Evolutionary conservation across 2,113 vertebrate genomes (phyloP), one percentile per base, ranked within the genome.

Genomic region (Centropus bengalensis): DNA sequence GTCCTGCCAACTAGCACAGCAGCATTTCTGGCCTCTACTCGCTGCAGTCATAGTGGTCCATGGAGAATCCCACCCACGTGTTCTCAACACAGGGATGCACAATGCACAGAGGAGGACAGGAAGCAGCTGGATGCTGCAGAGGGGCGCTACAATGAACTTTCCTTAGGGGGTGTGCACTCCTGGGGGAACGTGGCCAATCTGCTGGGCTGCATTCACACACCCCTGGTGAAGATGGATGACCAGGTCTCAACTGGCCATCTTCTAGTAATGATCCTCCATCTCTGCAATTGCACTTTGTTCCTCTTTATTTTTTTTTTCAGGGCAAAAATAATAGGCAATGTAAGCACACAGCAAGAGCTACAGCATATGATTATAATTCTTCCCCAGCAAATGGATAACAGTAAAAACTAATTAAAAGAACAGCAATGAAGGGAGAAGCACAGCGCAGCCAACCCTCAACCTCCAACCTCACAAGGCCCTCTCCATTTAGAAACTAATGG

Each of bases 31-130:
- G 40, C 44, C 44, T 81, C 58, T 73, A 2, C 74, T 82, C 45
- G 52, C 49, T 64, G 44, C 26, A 42, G 55, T 84, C 74, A 81
- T 0, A 0, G 47, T 21, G 32, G 54, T 79, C 68, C 64, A 24
- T 0, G 0, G 71, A 88, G 33, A 64, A 60, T 52, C 70, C 64
- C 10, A 3, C 17, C 5, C 32, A 62, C 51, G 21, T 12, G 2
- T 42, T 80, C 60, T 58, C 62, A 52, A n/a, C n/a, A 44, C 3
- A 3, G 10, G 16, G 14, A 38, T 22, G 13, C 47, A 40, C 0
- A 0, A 7, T 7, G 7, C 60, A n/a, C 5, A 2, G 2, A 88
- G 18, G 14, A 70, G 51, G 75, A 47, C 0, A 0, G 32, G 71
- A 85, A 82, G 63, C 3, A 4, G 5, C 21, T 56, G 33, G 38